Percentiles rank a stretch among this genome's conserved stretches.
These are phyloP conservation scores for Portevinia maculata DNA, from an alignment of 2,888 invertebrate genomes.

Conservation along the genomic window DNA sequence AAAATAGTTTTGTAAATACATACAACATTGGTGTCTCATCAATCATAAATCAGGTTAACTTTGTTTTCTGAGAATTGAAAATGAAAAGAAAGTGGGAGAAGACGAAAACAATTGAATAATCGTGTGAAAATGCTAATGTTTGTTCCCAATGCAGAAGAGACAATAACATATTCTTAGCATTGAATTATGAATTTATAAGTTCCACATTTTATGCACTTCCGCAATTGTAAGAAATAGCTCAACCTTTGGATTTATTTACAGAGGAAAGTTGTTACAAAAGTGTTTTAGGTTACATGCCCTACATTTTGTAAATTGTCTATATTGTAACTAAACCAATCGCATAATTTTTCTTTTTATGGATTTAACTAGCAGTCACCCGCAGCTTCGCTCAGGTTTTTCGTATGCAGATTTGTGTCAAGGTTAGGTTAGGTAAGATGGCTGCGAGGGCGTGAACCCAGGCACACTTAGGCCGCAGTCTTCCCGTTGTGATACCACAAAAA, in stretches of 20 bases:
- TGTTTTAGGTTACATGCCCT: too few species aligned
- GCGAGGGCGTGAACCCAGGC: too few species aligned
- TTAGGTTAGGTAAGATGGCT: too few species aligned
- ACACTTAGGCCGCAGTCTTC: too few species aligned
- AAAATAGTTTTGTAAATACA: conserved; percentile 24
- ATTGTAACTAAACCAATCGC: too few species aligned
- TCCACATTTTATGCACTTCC: not conserved
- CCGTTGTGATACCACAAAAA: too few species aligned
- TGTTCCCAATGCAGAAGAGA: conserved; percentile 12
- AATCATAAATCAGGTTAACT: conserved; percentile 44
- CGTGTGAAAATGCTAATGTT: conserved; percentile 51
- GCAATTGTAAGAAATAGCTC: not conserved
- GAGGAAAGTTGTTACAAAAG: not conserved
- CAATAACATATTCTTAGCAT: conserved; percentile 6
- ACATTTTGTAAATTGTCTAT: too few species aligned
- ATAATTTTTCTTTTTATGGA: too few species aligned
- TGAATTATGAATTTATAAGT: conserved; percentile 12
- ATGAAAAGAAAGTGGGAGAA: conserved; percentile 49
- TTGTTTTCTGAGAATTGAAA: not conserved
- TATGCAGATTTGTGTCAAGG: too few species aligned
- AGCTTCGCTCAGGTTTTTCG: too few species aligned
- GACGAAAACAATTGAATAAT: conserved; percentile 46
- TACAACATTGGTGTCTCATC: conserved; percentile 32
- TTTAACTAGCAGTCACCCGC: too few species aligned
- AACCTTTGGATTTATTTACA: not conserved